Evolutionary conservation across 2,113 vertebrate genomes (phyloP), one percentile per base, ranked within the genome.

Genomic region (Gila orcuttii): DNA sequence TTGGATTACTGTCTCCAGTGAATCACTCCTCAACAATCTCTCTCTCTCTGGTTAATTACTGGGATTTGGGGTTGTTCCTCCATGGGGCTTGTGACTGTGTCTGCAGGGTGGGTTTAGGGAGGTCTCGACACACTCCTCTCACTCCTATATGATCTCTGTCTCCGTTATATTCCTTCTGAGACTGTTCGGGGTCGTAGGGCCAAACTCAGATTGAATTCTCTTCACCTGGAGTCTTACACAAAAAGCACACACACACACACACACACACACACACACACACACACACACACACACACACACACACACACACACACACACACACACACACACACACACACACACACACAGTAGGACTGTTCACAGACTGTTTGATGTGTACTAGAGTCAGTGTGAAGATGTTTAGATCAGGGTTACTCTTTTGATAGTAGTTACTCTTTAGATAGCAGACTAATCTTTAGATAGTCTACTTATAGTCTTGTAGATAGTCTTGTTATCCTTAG

Each of bases 11-110:
- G 45, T 82, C 62, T 62, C 79, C 45, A 52, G 17, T 68, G 60
- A 50, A 21, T 82, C 64, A 31, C 9, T 71, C 82, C 42, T n/a
- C 66, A 79, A 36, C 76, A 57, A 59, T 82, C 77, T 78, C 82
- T 80, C 88, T 83, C 88, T 85, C 66, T 62, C 85, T 92, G 91
- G 92, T 94, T 95, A 94, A 95, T 95, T 95, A 95, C 91, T 91
- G 89, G 82, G 91, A 89, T 92, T 91, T 91, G 89, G 91, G 92
- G 90, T 89, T 85, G 90, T 90, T 88, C 84, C 86, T 91, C 89
- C 88, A 85, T 66, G 88, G 91, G 90, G 68, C 85, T 85, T 80
- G 75, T 82, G 79, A 77, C 57, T 62, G 76, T 83, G 87, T 89
- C 89, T 89, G 81, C 71, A 81, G 74, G 66, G 89, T 78, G 83